Evolutionary conservation across 2,113 vertebrate species (phyloP).

Genomic region (Ophthalmolycus amberensis): DNA sequence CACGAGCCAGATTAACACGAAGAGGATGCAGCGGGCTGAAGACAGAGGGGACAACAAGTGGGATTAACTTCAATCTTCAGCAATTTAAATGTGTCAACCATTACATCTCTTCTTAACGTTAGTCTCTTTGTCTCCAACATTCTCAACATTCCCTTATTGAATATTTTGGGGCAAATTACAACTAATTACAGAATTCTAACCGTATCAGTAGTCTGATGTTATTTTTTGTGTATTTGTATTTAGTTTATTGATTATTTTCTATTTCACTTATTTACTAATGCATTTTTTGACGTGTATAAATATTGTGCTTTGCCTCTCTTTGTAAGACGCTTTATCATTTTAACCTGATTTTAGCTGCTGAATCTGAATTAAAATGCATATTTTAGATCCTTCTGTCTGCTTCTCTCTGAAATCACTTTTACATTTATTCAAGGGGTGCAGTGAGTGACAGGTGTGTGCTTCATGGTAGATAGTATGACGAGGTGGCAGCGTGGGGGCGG

Average conservation of each 20-base stretch:
- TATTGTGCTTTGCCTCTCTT: neutral
- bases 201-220: neutral
- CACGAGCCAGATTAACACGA: constrained; percentile 98
- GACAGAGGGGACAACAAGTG: constrained; percentile 5
- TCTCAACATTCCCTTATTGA: neutral
- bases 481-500: too few relatives aligned
- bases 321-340: neutral
- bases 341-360: too few relatives aligned
- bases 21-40: constrained; percentile 96
- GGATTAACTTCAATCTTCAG: neutral
- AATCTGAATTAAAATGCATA: too few relatives aligned
- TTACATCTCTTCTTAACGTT: neutral
- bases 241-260: neutral
- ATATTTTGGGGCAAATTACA: neutral
- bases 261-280: neutral
- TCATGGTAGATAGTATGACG: too few relatives aligned
- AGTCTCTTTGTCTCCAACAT: too few relatives aligned
- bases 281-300: neutral
- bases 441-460: too few relatives aligned
- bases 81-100: neutral
- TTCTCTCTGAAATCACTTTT: too few relatives aligned
- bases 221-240: neutral
- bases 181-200: neutral
- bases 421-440: too few relatives aligned
- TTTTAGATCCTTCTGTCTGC: too few relatives aligned